phyloP scores from a whole-genome alignment of 2,797 vertebrate genomes.

The Lemur catta region DNA sequence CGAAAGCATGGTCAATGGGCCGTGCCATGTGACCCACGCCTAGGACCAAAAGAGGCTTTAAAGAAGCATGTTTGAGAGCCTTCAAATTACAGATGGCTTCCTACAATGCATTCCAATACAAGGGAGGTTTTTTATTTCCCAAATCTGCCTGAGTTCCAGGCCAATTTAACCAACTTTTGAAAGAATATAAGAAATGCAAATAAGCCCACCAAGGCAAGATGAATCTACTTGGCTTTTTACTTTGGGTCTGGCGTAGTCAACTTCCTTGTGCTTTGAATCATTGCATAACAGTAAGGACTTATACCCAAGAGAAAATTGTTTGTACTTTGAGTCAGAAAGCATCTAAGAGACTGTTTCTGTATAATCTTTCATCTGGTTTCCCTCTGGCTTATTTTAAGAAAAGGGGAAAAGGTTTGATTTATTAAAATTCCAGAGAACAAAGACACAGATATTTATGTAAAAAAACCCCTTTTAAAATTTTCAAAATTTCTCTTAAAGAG shows the following conservation, averaged over 20 bases:
- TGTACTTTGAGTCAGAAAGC: constrained; percentile 31
- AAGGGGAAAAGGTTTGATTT: not conserved
- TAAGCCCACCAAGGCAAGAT: not conserved
- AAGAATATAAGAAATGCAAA: constrained; percentile 21
- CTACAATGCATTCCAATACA: not conserved
- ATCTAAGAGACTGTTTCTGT: not conserved
- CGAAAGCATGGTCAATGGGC: not conserved
- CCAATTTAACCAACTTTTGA: not conserved
- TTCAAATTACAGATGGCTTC: not conserved
- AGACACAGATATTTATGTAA: constrained; percentile 63
- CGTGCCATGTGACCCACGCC: not conserved
- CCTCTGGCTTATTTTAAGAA: constrained; percentile 45
- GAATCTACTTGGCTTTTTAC: constrained; percentile 42
- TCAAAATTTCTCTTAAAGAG: constrained; percentile 10
- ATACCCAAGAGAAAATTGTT: constrained; percentile 12
- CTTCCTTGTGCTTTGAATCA: constrained; percentile 41
- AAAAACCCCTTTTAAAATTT: constrained; percentile 24
- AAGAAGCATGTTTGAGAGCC: not conserved
- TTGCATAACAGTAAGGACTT: not conserved
- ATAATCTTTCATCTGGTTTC: constrained; percentile 48
- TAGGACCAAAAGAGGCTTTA: not conserved
- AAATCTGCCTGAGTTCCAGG: not conserved
- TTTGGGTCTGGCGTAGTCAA: not conserved
- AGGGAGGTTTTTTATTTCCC: not conserved
- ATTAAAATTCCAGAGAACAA: constrained; percentile 37